phyloP scores from a whole-genome alignment of 2,797 vertebrate species.

The Lutjanus argentimaculatus region DNA sequence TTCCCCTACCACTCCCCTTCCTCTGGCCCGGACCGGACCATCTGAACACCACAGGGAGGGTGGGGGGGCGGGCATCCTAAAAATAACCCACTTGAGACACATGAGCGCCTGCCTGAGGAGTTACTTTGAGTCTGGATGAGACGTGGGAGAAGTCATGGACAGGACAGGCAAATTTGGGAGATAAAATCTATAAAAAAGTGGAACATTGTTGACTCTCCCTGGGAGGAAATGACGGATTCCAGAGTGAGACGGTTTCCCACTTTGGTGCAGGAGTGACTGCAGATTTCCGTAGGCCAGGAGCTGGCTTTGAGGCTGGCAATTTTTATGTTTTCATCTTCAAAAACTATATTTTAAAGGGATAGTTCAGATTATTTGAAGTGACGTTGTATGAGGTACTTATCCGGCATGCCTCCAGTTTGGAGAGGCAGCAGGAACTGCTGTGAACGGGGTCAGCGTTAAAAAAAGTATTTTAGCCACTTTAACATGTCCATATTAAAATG shows the following conservation, averaged over 20 bases:
- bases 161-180: background rate
- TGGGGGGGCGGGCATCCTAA: conserved; percentile 52
- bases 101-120: conserved; percentile 16
- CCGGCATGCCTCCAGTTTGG: too few species aligned
- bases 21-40: conserved; percentile 73
- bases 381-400: too few species aligned
- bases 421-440: too few species aligned
- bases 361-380: too few species aligned
- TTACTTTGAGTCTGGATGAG: background rate
- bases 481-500: too few species aligned
- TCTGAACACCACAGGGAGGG: conserved; percentile 30
- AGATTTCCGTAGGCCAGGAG: conserved; percentile 28
- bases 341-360: conserved; percentile 11
- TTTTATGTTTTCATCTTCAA: background rate
- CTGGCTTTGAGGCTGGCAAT: background rate
- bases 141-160: background rate
- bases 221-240: conserved; percentile 37
- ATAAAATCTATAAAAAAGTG: conserved; percentile 22
- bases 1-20: conserved; percentile 72
- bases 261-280: conserved; percentile 14
- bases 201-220: background rate
- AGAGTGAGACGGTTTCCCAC: conserved; percentile 27
- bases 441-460: too few species aligned
- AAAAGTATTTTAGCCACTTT: too few species aligned
- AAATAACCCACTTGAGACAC: conserved; percentile 61